Evolutionary conservation across 2,113 vertebrate species (phyloP), one percentile per base, ranked within the genome.

Genomic region (Aphyosemion australe): DNA sequence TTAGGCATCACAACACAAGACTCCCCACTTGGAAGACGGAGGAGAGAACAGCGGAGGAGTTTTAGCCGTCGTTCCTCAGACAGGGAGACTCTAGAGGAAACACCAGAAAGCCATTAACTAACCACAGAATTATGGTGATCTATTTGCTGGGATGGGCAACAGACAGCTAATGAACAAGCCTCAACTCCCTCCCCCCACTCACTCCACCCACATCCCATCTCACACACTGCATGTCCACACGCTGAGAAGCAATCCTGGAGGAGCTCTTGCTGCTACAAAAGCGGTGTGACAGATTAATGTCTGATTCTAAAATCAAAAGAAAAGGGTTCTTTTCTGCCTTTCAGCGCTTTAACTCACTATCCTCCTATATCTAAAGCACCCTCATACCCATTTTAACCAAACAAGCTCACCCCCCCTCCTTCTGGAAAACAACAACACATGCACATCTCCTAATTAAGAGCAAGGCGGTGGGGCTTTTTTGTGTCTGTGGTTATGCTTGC

Each of bases 21-120:
- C 82, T 90, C 79, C 65, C 76, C 73, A 67, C 80, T 78, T 84
- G 71, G 83, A 84, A 80, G 80, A 88, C 65, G 55, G 71, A 54
- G 75, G 54, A 75, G 70, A 85, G 83, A 85, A 71, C 74, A 53
- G 68, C 76, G 75, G 84, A 90, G 91, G 92, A 93, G 94, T 93
- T 95, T 92, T 82, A 88, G 94, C 90, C 92, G 93, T 88, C 90
- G 92, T 92, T 89, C 92, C 92, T 96, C 91, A 97, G 95, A 97
- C 95, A 94, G 94, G 89, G 91, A 84, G 94, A 88, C 96, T 95
- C 95, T 93, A 79, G 96, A 96, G 97, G 92, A 95, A 96, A 97
- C 94, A 95, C 93, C 93, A 96, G 94, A 96, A 95, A 97, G 95
- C 95, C 97, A 98, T 98, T 98, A 98, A 96, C 94, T 97, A 96